Base-by-base conservation (phyloP, 2,888 invertebrate species). In the Hypomecis punctinalis region DNA sequence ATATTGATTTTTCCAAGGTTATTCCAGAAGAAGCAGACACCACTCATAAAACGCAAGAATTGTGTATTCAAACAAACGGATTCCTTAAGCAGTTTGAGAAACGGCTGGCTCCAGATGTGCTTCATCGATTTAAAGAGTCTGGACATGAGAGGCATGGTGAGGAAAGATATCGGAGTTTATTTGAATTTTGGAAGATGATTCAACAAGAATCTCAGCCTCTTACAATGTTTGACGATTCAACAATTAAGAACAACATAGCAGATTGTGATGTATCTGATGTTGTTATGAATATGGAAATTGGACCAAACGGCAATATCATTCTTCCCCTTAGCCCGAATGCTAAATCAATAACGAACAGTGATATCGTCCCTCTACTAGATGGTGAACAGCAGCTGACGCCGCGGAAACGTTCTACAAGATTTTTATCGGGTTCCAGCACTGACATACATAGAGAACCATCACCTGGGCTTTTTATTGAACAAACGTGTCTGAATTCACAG, bases 231-330 rank as follows among this genome's bases (percentile, higher is more conserved):
- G 43, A 55, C 43, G 61, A 61, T 23, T 55, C 56, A 51, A 60
- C 60, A 39, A 52, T 60, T 60, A 11, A 53, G 23, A 62, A 57
- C 45, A 62, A 62, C 56, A 62, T 62, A 57, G 55, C 37, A 61
- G 54, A 61, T 54, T 61, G 61, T 61, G 55, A 61, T 51, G 9
- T 51, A 49, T 51, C 51, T 49, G 58, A 43, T 58, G 51, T 51
- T 61, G 61, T 61, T 49, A 49, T 49, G 49, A 62, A 56, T 62
- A 45, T 56, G 52, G 56, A 56, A 62, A 52, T 57, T 52, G 57
- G 51, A 39, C 52, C 53, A 46, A 53, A 52, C 57, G 40, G 57
- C 46, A 57, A 46, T 49, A 57, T 57, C 49, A 62, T 51, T 57
- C 62, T 62, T 46, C 43, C 61, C 54, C 47, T 61, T 54, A 60